Base-by-base conservation (phyloP, 2,113 vertebrate genomes). In the Ploceus nigricollis region DNA sequence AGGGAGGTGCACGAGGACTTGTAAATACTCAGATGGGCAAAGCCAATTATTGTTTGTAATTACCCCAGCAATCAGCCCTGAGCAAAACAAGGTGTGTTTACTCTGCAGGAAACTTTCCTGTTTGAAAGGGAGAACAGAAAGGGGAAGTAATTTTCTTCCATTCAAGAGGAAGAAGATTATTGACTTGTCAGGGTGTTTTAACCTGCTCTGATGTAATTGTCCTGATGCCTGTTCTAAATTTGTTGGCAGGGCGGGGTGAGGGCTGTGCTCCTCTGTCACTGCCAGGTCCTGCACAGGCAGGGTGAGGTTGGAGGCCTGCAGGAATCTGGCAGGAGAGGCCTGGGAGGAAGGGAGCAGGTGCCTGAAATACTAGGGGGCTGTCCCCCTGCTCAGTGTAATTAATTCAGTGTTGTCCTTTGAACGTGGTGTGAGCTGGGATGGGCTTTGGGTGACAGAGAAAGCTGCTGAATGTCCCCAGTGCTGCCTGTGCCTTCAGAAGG, bases 231-330 rank as follows among this genome's bases (percentile, higher is more conserved):
- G 63, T 28, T 70, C 35, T 19, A 16, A 65, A 60, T 28, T 13
- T 50, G 84, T 40, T 68, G 76, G 53, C 65, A 60, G 95, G 92
- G 92, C 28, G 83, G 90, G 60, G 87, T 12, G 39, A 81, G 87
- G 81, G 73, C 9, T 87, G 25, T 27, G 5, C 60, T 90, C 7
- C n/a, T 66, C 23, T 68, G 31, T 78, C 73, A 15, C 64, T 89
- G 90, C 72, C 65, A 4, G 45, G 9, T 28, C 45, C 83, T 42
- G 5, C 2, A 0, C 23, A 5, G 68, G 63, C 56, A 28, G 64
- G 66, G 53, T 48, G 93, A 57, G 40, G 30, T 1, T 35, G 53
- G 76, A 65, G 33, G 33, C 39, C 72, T 66, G 70, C 25, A 51
- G 51, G 51, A 33, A 11, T 4, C 3, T 9, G 57, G 35, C 39